phyloP scores from a whole-genome alignment of 2,888 invertebrate species.

The Mylabris sibirica region DNA sequence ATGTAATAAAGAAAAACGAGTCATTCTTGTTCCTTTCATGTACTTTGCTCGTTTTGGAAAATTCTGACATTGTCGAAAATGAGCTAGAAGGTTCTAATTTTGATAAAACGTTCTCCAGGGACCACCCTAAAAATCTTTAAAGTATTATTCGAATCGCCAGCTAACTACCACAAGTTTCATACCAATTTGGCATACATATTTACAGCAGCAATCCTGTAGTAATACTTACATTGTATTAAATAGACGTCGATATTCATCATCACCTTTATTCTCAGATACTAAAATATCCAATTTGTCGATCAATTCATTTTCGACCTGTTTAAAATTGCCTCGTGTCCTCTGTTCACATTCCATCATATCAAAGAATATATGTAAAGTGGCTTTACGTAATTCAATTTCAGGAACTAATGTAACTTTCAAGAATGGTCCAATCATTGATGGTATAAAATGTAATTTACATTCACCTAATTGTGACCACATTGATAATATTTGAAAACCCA shows the following conservation, averaged over 20 bases:
- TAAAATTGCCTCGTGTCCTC: conserved; percentile 82
- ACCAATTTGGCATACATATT: no score
- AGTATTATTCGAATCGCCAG: no score
- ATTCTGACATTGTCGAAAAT: no score
- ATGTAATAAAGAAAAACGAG: no score
- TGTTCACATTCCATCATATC: conserved; percentile 96
- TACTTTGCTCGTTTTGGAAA: no score
- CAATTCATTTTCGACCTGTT: conserved; percentile 90
- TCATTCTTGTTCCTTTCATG: no score
- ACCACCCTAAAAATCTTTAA: no score
- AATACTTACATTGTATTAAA: conserved; percentile 93
- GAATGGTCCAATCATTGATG: conserved; percentile 92
- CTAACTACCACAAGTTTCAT: no score
- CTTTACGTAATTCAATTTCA: conserved; percentile 83
- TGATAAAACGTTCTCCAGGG: no score
- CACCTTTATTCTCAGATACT: conserved; percentile 93
- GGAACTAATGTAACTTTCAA: conserved; percentile 92
- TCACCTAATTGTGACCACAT: conserved; percentile 90
- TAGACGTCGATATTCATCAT: conserved; percentile 90
- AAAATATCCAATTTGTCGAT: conserved; percentile 93
- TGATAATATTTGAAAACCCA: conserved; percentile 90
- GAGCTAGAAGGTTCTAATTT: no score
- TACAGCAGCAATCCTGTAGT: no score
- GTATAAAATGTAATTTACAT: conserved; percentile 88
- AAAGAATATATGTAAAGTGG: conserved; percentile 90